phyloP scores from a whole-genome alignment of 2,797 vertebrate species.

The Rousettus madagascariensis region DNA sequence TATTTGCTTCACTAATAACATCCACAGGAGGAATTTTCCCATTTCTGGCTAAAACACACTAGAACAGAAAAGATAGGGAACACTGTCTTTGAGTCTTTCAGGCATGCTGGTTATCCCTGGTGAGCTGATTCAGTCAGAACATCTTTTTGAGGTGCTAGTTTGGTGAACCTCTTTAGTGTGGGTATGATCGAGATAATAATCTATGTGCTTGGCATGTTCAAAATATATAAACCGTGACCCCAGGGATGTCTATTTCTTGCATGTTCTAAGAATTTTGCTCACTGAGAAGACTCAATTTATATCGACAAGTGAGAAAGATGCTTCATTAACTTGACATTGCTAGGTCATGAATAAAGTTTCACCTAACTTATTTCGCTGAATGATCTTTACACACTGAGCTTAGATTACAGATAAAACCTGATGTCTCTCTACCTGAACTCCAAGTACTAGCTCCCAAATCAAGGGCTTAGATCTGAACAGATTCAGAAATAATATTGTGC shows the following conservation, averaged over 20 bases:
- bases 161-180: not conserved
- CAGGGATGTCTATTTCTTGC: not conserved
- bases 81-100: not conserved
- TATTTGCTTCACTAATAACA: constrained; percentile 42
- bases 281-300: not conserved
- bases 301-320: not conserved
- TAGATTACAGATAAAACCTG: not conserved
- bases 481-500: not conserved
- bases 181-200: not conserved
- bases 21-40: not conserved
- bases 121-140: not conserved
- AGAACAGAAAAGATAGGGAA: not conserved
- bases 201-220: not conserved
- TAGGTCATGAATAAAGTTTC: not conserved
- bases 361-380: not conserved
- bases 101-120: not conserved
- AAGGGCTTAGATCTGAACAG: not conserved
- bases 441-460: not conserved
- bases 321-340: not conserved
- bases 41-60: not conserved
- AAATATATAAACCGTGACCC: not conserved
- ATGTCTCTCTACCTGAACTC: not conserved
- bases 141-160: not conserved
- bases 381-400: not conserved
- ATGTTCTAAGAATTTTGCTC: not conserved